These are phyloP conservation scores for Microctonus brassicae DNA, from an alignment of 2,888 invertebrate species.

Conservation along the genomic window DNA sequence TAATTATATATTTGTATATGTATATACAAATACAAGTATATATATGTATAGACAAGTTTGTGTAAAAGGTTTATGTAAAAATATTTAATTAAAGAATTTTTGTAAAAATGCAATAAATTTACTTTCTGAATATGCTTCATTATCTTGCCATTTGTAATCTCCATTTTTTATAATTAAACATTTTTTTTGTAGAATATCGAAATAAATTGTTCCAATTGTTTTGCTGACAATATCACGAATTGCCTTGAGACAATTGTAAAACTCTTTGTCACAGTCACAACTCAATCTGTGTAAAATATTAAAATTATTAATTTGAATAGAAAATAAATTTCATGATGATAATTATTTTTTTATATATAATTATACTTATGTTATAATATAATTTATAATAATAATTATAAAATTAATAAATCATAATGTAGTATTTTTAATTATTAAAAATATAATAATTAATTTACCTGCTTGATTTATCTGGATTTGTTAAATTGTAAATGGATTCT, in stretches of 20 bases:
- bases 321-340: too few relatives aligned
- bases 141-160: conserved; percentile 12
- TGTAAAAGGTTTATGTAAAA: neutral
- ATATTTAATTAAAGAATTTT: neutral
- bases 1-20: neutral
- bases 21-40: neutral
- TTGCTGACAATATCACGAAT: conserved; percentile 73
- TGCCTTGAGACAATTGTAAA: conserved; percentile 76
- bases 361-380: too few relatives aligned
- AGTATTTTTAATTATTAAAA: neutral
- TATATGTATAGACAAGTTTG: neutral
- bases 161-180: conserved; percentile 75
- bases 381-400: too few relatives aligned
- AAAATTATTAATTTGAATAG: neutral
- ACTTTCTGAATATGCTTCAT: conserved; percentile 3
- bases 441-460: conserved; percentile 16
- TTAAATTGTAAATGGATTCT: conserved; percentile 74
- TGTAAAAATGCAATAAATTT: conserved; percentile 15
- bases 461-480: conserved; percentile 76
- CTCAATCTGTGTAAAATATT: conserved; percentile 71
- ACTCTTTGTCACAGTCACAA: conserved; percentile 79
- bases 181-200: conserved; percentile 78
- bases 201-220: conserved; percentile 79
- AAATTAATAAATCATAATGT: too few relatives aligned
- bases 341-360: too few relatives aligned